Base-by-base conservation (phyloP, 2,113 vertebrate genomes). In the Salvelinus sp. region DNA sequence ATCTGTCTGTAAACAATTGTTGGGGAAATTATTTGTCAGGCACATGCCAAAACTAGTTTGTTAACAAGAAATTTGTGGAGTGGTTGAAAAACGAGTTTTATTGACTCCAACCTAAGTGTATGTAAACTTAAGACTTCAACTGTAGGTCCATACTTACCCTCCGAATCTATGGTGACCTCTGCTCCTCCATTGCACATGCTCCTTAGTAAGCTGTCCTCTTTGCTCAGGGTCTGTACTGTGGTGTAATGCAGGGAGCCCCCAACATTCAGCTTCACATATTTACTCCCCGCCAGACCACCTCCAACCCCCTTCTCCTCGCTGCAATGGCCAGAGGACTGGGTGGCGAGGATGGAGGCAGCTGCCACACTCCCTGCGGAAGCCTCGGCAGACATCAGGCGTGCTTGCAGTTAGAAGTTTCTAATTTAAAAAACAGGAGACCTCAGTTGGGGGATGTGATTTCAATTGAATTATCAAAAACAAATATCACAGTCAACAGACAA, bases 241-340 rank as follows among this genome's bases (percentile, higher is more conserved):
- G 96, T 96, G 88, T 95, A 96, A 90, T 96, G 94, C 74, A 96
- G 91, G 0, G 94, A 95, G 69, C 95, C 95, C 0, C 95, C 95
- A 76, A 96, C 95, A 23, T 96, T 96, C 75, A 96, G 86, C 87
- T 96, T 96, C 82, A 97, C 92, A n/a, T 96, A 96, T 85, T 95
- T 96, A 90, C 95, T 95, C 71, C 93, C 93, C 22, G 90, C 82
- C 64, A 95, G 88, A 68, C 87, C 91, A 22, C 68, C 87, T 74
- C 84, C 88, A 10, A 86, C 80, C 71, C 91, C 90, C 66, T 68
- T 38, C 74, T 91, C 88, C 9, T 92, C 91, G 3, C 82, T 76
- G 69, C 50, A 83, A 47, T 85, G 89, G 79, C 85, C 85, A 62
- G 81, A 78, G 3, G 88, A 82, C 48, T 82, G 86, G 75, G 86